Evolutionary conservation across 35 echinoderm and acorn worm species (phyloP).

Genomic region (Strongylocentrotus purpuratus): DNA sequence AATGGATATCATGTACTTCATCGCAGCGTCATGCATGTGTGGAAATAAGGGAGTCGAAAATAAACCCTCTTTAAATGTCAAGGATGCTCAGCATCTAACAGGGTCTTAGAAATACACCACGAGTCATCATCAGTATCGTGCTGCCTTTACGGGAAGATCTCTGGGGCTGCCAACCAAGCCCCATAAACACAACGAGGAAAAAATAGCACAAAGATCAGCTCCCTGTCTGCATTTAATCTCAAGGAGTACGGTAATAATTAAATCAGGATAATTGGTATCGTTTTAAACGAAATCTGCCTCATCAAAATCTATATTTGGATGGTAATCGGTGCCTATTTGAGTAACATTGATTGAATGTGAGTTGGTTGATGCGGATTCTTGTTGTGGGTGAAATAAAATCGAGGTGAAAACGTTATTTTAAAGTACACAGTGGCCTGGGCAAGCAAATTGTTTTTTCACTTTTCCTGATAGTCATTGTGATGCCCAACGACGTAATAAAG

Average conservation of each 20-base stretch:
- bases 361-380: not conserved
- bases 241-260: not conserved
- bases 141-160: not conserved
- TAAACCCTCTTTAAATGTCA: conserved; percentile 11
- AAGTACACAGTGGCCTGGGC: not conserved
- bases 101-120: not conserved
- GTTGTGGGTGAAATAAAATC: not conserved
- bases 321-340: not conserved
- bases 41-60: conserved; percentile 10
- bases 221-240: not conserved
- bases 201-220: not conserved
- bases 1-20: not conserved
- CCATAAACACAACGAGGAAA: not conserved
- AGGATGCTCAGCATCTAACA: not conserved
- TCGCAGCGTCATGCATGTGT: not conserved
- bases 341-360: not conserved
- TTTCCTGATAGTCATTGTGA: not conserved
- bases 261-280: not conserved
- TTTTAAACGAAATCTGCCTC: too few relatives aligned
- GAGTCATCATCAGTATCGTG: not conserved
- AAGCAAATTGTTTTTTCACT: not conserved
- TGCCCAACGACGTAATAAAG: not conserved
- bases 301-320: not conserved
- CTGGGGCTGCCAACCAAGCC: not conserved
- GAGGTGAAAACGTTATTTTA: not conserved